phyloP scores from a whole-genome alignment of 1,140 invertebrate species.

The Delia radicum region DNA sequence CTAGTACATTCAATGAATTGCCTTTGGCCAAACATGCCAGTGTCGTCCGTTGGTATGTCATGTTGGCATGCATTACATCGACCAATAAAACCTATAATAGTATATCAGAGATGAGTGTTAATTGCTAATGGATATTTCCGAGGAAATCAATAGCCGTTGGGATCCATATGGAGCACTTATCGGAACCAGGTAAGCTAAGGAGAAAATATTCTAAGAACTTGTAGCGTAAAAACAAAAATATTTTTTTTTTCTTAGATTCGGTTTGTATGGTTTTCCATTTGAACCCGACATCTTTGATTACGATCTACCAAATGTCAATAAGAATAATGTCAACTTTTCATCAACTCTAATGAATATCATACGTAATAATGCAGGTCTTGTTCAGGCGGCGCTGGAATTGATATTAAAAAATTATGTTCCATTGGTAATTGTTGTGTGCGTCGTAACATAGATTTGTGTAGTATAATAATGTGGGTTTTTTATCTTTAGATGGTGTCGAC shows the following conservation, averaged over 20 bases:
- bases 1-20: constrained; percentile 68
- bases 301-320: constrained; percentile 72
- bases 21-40: constrained; percentile 74
- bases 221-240: background rate
- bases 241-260: constrained; percentile 64
- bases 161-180: constrained; percentile 79
- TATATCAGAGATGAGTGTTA: constrained; percentile 62
- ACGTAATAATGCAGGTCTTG: constrained; percentile 45
- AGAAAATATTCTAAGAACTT: background rate
- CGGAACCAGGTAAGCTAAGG: constrained; percentile 66
- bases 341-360: constrained; percentile 46
- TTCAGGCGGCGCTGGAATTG: constrained; percentile 43
- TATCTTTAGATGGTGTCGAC: constrained; percentile 48
- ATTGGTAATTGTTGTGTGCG: constrained; percentile 34
- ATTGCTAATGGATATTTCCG: constrained; percentile 69
- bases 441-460: background rate
- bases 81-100: constrained; percentile 63
- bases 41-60: constrained; percentile 82
- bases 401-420: constrained; percentile 51
- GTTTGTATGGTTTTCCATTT: constrained; percentile 83
- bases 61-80: constrained; percentile 71
- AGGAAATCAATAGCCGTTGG: constrained; percentile 69
- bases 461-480: background rate
- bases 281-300: constrained; percentile 86
- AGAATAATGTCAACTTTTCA: constrained; percentile 53